Evolutionary conservation across 2,113 vertebrate species (phyloP).

Genomic region (Oryzias melastigma): DNA sequence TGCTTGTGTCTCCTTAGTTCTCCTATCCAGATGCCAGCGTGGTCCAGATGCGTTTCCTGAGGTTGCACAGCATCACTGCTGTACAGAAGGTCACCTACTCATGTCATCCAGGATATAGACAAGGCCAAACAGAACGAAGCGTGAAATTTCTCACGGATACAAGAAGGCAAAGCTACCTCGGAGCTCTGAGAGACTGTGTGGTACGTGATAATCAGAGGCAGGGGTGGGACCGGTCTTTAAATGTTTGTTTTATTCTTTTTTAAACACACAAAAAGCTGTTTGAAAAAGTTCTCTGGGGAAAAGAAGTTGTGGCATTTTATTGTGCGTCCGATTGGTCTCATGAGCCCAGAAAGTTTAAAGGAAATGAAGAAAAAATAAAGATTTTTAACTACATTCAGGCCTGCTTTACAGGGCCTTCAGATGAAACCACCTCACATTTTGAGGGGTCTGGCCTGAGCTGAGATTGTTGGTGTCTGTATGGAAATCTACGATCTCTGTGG

Average conservation of each 20-base stretch:
- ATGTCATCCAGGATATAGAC: conserved; percentile 72
- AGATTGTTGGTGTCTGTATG: too few species aligned
- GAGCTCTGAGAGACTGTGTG: conserved; percentile 79
- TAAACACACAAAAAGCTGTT: neutral
- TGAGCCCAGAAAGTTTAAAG: too few species aligned
- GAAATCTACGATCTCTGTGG: too few species aligned
- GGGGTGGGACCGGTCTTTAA: neutral
- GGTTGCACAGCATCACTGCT: conserved; percentile 80
- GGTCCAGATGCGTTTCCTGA: conserved; percentile 87
- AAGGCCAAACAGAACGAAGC: conserved; percentile 57
- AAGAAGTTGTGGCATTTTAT: too few species aligned
- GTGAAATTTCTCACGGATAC: conserved; percentile 83
- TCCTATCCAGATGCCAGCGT: conserved; percentile 77
- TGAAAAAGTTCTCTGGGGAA: too few species aligned
- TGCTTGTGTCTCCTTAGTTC: conserved; percentile 71
- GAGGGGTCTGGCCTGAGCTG: too few species aligned
- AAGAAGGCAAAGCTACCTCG: conserved; percentile 77
- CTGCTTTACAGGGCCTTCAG: too few species aligned
- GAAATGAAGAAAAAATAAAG: too few species aligned
- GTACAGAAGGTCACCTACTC: conserved; percentile 82
- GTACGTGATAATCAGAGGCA: conserved; percentile 61
- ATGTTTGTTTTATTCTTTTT: neutral
- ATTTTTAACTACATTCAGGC: too few species aligned
- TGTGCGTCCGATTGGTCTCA: too few species aligned
- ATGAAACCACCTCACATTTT: too few species aligned